Evolutionary conservation across 2,797 vertebrate species (phyloP).

Genomic region (Clamator glandarius): DNA sequence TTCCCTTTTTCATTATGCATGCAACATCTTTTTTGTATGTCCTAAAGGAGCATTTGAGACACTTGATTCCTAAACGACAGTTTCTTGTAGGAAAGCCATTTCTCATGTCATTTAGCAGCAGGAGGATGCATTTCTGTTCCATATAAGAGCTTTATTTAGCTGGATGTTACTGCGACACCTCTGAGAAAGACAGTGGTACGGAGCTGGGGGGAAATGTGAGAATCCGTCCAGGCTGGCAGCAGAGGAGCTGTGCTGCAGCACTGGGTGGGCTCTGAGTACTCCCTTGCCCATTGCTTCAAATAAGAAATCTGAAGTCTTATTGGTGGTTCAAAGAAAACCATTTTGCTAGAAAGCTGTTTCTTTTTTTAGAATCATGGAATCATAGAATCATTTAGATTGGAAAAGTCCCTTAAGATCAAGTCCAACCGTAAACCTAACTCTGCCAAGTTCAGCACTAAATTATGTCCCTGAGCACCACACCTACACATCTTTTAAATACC

Average conservation of each 20-base stretch:
- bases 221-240: not conserved
- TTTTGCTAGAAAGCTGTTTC: not conserved
- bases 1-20: not conserved
- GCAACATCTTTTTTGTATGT: constrained; percentile 5
- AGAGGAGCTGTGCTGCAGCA: not conserved
- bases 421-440: not conserved
- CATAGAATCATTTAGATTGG: not conserved
- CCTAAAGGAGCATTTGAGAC: constrained; percentile 3
- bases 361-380: not conserved
- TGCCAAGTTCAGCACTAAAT: not conserved
- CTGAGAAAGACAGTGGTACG: not conserved
- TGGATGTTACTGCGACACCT: not conserved
- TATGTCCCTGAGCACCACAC: not conserved
- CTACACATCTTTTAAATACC: not conserved
- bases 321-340: not conserved
- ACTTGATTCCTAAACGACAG: constrained; percentile 19
- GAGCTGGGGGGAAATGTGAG: not conserved
- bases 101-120: constrained; percentile 19
- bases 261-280: not conserved
- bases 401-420: not conserved
- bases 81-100: constrained; percentile 33
- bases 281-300: not conserved
- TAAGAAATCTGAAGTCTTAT: not conserved
- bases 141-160: not conserved
- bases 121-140: not conserved